Base-by-base conservation (phyloP, 2,113 vertebrate genomes). In the Syngnathus scovelli region DNA sequence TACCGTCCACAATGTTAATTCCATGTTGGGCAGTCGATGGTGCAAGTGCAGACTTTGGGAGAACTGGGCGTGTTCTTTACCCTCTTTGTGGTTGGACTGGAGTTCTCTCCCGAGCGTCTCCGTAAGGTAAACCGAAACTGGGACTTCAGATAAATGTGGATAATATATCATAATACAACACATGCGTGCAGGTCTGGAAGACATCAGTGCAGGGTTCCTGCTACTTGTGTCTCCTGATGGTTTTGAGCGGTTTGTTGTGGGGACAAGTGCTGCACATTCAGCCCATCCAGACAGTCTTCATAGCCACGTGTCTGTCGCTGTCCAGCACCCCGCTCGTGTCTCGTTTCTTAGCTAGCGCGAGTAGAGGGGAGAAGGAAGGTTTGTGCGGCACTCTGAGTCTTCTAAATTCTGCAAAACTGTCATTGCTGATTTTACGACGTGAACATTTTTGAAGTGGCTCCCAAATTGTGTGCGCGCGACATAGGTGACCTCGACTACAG, bases 1-100 rank as follows among this genome's bases (percentile, higher is more conserved):
- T 12, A 23, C 2, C 18, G 11, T 36, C 4, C 23, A 13, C 51
- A 5, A 9, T 58, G 7, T 48, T 75, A 16, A 59, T 44, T n/a
- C 44, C 5, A 39, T 2, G 61, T 21, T 37, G 68, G 51, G 18
- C 86, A 99, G 97, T 98, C 97, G 39, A 94, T 98, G 89, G 96
- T 99, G 16, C 97, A 99, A 87, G 95, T 99, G 86, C 96, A 99
- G 82, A 98, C 96, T 0, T 79, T 99, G 56, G 97, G 96, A 76
- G 96, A 99, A 72, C 87, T 98, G 72, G 96, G 97, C 6, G 96
- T 99, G 11, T 98, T 98, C 90, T 99, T 98, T 76, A 98, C 95
- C n/a, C 91, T 99, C n/a, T 99, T 99, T 80, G 89, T 99, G 51
- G 96, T 99, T 51, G 97, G 97, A 62, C 83, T 99, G 72, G 97